Evolutionary conservation across 1,140 invertebrate genomes (phyloP).

Genomic region (Drosophila takahashii): DNA sequence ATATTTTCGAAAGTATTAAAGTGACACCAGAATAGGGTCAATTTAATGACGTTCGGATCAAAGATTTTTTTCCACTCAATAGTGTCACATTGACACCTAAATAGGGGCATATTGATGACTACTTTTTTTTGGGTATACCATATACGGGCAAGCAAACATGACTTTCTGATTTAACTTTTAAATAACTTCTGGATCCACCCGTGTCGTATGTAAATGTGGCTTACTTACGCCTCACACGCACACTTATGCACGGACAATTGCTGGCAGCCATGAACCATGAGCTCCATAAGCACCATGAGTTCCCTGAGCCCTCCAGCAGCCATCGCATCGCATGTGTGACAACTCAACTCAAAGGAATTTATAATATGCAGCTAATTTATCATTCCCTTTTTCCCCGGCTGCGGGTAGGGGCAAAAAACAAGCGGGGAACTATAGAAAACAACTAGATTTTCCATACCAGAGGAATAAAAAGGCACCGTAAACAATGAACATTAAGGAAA

Average conservation of each 20-base stretch:
- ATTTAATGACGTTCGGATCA: no score
- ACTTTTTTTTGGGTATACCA: no score
- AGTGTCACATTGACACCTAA: no score
- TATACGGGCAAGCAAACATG: no score
- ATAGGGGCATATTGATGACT: no score
- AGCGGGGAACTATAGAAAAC: slow-evolving; percentile 13
- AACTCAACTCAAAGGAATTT: slow-evolving; percentile 78
- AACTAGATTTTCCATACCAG: slow-evolving; percentile 42
- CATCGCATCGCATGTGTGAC: slow-evolving; percentile 48
- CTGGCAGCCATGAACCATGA: slow-evolving; percentile 52
- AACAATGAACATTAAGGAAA: slow-evolving; percentile 38
- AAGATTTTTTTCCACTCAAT: no score
- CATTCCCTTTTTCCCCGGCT: slow-evolving; percentile 51
- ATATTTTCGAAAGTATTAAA: no score
- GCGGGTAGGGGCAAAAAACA: slow-evolving; percentile 16
- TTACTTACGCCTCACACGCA: slow-evolving; percentile 59
- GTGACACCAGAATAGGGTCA: no score
- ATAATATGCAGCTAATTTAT: slow-evolving; percentile 81
- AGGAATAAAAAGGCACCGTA: slow-evolving; percentile 6
- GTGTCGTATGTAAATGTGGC: slow-evolving; percentile 54
- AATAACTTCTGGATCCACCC: slow-evolving; percentile 13
- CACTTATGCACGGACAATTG: slow-evolving; percentile 70
- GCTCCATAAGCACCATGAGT: slow-evolving; percentile 22
- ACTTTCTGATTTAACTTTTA: not conserved
- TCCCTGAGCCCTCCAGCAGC: slow-evolving; percentile 24